Conservation (phyloP, 1,140 invertebrate genomes). For the Meloidogyne exigua region DNA sequence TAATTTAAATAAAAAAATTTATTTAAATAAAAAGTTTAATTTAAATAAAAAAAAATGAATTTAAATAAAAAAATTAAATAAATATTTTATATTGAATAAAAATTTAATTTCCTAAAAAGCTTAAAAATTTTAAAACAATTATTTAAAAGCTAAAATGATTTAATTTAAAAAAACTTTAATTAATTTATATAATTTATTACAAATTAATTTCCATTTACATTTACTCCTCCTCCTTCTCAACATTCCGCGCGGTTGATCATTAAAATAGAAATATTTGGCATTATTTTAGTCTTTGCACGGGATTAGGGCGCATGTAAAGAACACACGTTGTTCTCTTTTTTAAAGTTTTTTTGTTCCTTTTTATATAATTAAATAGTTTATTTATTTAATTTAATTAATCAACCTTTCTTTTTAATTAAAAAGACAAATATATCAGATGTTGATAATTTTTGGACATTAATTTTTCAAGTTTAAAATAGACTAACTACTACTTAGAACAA, state of each 20-base stretch:
- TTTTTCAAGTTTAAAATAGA: neutral
- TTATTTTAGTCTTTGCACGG: neutral
- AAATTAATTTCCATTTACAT: neutral
- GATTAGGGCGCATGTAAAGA: neutral
- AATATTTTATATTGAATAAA: too few relatives aligned
- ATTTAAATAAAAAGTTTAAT: too few relatives aligned
- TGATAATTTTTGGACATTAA: neutral
- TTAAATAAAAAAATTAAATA: too few relatives aligned
- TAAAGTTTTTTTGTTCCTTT: neutral
- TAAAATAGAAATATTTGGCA: neutral
- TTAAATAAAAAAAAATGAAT: too few relatives aligned
- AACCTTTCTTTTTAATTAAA: neutral
- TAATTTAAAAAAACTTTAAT: neutral
- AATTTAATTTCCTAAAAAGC: too few relatives aligned
- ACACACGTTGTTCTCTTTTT: neutral
- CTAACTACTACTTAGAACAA: too few relatives aligned
- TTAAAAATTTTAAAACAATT: too few relatives aligned
- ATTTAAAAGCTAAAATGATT: too few relatives aligned
- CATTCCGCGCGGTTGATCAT: neutral
- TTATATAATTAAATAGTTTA: neutral
- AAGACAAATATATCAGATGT: neutral
- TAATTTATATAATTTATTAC: neutral
- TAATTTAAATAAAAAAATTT: too few relatives aligned
- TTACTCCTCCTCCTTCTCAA: neutral
- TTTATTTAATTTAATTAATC: neutral